Base-by-base conservation (phyloP, 1,140 invertebrate species). In the Colletes gigas region DNA sequence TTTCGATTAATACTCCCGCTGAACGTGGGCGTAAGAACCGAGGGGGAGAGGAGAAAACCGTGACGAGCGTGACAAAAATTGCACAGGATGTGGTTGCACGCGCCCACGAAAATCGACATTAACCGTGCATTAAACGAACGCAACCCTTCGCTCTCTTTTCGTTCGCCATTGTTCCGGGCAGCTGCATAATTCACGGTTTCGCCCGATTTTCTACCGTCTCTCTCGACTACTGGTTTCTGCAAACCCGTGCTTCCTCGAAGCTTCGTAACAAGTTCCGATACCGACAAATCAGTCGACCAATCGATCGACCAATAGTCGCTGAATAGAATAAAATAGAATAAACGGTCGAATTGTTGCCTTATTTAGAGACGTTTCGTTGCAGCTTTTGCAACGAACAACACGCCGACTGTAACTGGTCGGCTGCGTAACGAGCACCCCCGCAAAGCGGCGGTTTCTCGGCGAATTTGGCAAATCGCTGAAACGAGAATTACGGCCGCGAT, bases 131-230 rank as follows among this genome's bases (percentile, higher is more conserved):
- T 83, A 83, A 83, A 59, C 72, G 59, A 69, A n/a, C n/a, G 59
- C 67, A 67, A 62, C 84, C 81, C 74, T 60, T 71, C 62, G 52
- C 41, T 72, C 47, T 41, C 7, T 15, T 39, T 62, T 62, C n/a
- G 8, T 52, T 30, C 9, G 55, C 47, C 15, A 75, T 81, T 78
- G 62, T 83, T 83, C 72, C 70, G 50, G 21, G 55, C 85, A 86
- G 84, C 84, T 86, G 84, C 66, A 73, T 87, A 87, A 87, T 87
- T 76, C 80, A 62, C 62, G 83, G 59, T 81, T 81, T 83, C 57
- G 73, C 3, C 21, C 6, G 55, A 39, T 75, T 75, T 70, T 83
- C 62, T 15, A 21, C 19, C 12, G 10, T 59, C 30, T 62, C 52
- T 57, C 14, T 21, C 10, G 12, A 30, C 57, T 14, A 59, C 60